These are phyloP conservation scores for Odocoileus virginianus DNA, from an alignment of 2,113 vertebrate genomes.

Conservation along the genomic window DNA sequence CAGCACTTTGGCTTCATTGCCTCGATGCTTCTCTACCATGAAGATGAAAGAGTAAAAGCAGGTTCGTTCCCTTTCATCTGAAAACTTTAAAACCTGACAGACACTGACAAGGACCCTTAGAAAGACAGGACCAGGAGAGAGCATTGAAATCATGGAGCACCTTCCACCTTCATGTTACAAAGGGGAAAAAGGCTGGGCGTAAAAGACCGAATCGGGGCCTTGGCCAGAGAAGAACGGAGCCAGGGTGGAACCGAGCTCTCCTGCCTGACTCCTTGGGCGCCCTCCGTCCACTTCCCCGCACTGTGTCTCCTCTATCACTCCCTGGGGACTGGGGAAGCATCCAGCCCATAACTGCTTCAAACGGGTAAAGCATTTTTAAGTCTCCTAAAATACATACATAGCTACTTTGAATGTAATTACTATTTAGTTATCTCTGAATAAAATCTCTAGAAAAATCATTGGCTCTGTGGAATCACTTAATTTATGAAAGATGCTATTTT, in stretches of 20 bases:
- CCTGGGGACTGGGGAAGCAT: neutral
- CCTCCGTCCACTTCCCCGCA: accelerated
- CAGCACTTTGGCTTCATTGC: neutral
- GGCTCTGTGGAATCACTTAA: neutral
- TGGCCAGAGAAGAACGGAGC: neutral
- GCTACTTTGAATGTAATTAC: neutral
- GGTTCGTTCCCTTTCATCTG: neutral
- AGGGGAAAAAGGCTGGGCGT: neutral
- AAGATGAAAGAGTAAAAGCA: neutral
- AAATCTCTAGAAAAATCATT: constrained; percentile 29
- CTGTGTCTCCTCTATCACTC: neutral
- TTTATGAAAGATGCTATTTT: constrained; percentile 15
- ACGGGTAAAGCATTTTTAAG: neutral
- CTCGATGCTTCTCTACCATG: neutral
- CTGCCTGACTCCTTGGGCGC: neutral
- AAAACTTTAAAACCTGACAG: neutral
- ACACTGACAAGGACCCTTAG: neutral
- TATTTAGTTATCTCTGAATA: constrained; percentile 3
- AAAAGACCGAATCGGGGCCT: neutral
- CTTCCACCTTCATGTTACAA: neutral
- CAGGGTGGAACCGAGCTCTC: neutral
- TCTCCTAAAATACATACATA: neutral
- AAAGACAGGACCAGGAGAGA: neutral
- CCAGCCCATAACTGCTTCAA: neutral
- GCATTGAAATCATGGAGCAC: neutral